phyloP scores from a whole-genome alignment of 2,797 vertebrate species.

The Lateolabrax maculatus region DNA sequence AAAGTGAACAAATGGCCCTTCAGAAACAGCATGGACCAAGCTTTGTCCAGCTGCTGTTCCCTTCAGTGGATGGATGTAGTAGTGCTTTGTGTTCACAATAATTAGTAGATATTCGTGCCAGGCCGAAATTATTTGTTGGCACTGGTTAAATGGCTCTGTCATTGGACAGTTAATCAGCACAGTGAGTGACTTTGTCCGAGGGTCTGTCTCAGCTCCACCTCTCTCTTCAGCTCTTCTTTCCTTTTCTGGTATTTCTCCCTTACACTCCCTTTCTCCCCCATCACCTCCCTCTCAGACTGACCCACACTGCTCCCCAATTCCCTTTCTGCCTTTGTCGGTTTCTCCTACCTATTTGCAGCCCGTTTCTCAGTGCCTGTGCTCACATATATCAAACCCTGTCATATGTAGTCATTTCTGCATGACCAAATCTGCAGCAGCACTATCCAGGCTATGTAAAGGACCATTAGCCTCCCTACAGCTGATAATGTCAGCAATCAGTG shows the following conservation, averaged over 20 bases:
- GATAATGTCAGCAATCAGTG: constrained; percentile 53
- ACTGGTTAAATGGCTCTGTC: constrained; percentile 28
- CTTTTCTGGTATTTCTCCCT: neutral
- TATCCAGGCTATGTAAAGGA: constrained; percentile 19
- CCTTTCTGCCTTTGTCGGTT: neutral
- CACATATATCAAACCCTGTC: neutral
- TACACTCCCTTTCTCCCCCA: neutral
- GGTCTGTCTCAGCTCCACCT: constrained; percentile 2
- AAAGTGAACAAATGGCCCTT: constrained; percentile 63
- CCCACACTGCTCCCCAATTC: neutral
- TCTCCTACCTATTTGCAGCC: neutral
- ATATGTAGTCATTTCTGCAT: constrained; percentile 17
- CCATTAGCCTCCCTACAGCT: constrained; percentile 44
- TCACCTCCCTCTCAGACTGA: neutral
- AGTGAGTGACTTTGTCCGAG: constrained; percentile 16
- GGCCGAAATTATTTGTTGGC: constrained; percentile 45
- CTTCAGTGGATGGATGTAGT: constrained; percentile 28
- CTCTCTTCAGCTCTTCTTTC: constrained; percentile 1
- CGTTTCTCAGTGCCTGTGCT: neutral
- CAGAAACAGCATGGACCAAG: constrained; percentile 44
- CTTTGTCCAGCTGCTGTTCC: constrained; percentile 69
- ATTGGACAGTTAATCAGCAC: constrained; percentile 41
- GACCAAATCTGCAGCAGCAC: constrained; percentile 3
- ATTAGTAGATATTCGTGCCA: constrained; percentile 48
- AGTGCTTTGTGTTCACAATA: constrained; percentile 42